Evolutionary conservation across 2,113 vertebrate genomes (phyloP), one percentile per base, ranked within the genome.

Genomic region (Crocuta crocuta): DNA sequence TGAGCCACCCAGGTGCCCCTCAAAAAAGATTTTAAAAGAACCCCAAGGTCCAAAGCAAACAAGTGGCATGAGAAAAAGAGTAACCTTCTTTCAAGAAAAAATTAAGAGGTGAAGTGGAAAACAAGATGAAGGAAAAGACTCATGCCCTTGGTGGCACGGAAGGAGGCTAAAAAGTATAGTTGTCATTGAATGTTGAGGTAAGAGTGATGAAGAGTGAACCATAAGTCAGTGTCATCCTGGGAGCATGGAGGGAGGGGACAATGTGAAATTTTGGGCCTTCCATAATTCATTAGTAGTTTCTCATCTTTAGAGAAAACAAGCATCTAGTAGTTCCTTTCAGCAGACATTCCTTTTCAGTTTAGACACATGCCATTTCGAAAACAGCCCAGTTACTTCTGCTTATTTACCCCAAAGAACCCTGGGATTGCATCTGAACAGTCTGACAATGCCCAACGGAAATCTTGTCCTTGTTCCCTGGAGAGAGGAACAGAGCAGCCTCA

Each of bases 41-140:
- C 66, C 28, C 23, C 12, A 88, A 83, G 53, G 39, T 74, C 81
- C 66, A 91, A 95, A 93, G 28, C 28, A 95, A 97, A 88, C 16
- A 15, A 80, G 74, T 28, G 89, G 71, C 55, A 61, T 58, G 63
- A 92, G 10, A 79, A 73, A 65, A 95, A 97, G 5, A 91, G 58
- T 24, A 43, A 81, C 0, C 31, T 87, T 83, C 35, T 78, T 88
- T 93, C 31, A 70, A 76, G 84, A 81, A 78, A 78, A 35, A 94
- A 68, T 24, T 87, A 50, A 95, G 55, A 93, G 63, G 73, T 48
- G 43, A 97, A 89, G 24, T 50, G 0, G 19, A 71, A 96, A n/a
- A 76, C 21, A 73, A 39, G 12, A 71, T 23, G 21, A 91, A 88
- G 71, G 39, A 58, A 88, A 28, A 91, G 23, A 39, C 15, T 48